phyloP scores from a whole-genome alignment of 2,113 vertebrate genomes.

The Ophiodon elongatus region DNA sequence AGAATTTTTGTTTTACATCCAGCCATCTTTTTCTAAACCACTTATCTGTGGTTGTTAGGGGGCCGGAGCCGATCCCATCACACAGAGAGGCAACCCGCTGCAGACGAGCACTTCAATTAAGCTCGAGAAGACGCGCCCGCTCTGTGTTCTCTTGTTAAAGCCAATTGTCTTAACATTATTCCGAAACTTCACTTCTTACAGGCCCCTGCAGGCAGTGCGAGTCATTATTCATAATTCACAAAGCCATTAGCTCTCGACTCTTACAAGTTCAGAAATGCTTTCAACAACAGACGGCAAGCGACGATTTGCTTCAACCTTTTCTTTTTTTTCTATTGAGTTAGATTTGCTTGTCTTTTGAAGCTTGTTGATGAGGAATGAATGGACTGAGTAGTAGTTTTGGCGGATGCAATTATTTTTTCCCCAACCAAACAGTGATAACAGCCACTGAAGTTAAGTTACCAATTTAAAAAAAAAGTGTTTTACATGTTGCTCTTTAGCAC shows the following conservation, averaged over 20 bases:
- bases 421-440: conserved; percentile 35
- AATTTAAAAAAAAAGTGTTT: neutral
- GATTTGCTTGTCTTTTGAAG: conserved; percentile 55
- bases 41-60: conserved; percentile 13
- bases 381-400: conserved; percentile 19
- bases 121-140: conserved; percentile 26
- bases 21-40: conserved; percentile 39
- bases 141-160: conserved; percentile 61
- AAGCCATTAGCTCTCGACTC: conserved; percentile 71
- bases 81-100: conserved; percentile 14
- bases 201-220: conserved; percentile 50
- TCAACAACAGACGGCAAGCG: conserved; percentile 51
- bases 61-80: neutral
- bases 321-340: conserved; percentile 4
- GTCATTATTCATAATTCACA: conserved; percentile 76
- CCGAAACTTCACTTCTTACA: conserved; percentile 50
- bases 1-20: conserved; percentile 33
- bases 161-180: conserved; percentile 45
- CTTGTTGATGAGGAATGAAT: conserved; percentile 45
- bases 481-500: neutral
- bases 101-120: conserved; percentile 24
- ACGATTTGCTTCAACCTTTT: conserved; percentile 43
- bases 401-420: conserved; percentile 43
- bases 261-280: conserved; percentile 61
- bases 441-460: conserved; percentile 20